phyloP scores from a whole-genome alignment of 2,888 invertebrate species.

The Apodemia duryi region DNA sequence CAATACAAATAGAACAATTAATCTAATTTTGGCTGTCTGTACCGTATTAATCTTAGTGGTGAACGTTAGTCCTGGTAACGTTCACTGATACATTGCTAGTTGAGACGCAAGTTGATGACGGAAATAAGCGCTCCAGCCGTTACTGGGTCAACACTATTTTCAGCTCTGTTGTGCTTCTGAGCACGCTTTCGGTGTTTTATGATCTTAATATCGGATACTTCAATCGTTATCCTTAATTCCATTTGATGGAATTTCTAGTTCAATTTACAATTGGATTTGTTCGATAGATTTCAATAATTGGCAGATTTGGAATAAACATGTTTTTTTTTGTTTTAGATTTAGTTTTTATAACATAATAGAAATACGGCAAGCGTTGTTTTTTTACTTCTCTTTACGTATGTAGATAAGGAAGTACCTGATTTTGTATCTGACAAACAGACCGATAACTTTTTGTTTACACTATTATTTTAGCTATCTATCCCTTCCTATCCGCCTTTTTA shows the following conservation, averaged over 20 bases:
- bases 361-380: too few species aligned
- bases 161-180: conserved; percentile 62
- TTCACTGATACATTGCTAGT: conserved; percentile 41
- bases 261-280: neutral
- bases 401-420: too few species aligned
- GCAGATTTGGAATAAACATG: too few species aligned
- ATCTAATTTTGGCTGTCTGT: conserved; percentile 27
- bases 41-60: conserved; percentile 36
- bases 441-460: too few species aligned
- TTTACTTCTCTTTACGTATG: too few species aligned
- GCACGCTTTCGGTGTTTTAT: conserved; percentile 61
- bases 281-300: neutral
- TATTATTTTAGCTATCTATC: too few species aligned
- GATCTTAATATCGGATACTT: conserved; percentile 44
- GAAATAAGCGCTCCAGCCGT: conserved; percentile 76
- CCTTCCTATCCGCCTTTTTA: too few species aligned
- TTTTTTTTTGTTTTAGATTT: too few species aligned
- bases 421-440: too few species aligned
- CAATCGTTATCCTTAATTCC: conserved; percentile 12
- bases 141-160: conserved; percentile 77
- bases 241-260: conserved; percentile 1
- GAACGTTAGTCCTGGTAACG: conserved; percentile 45
- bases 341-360: too few species aligned
- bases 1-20: conserved; percentile 22
- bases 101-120: conserved; percentile 63